Percentiles rank a stretch among this genome's conserved stretches.
Conservation (phyloP, 2,113 vertebrate species). For the Loxodonta africana region DNA sequence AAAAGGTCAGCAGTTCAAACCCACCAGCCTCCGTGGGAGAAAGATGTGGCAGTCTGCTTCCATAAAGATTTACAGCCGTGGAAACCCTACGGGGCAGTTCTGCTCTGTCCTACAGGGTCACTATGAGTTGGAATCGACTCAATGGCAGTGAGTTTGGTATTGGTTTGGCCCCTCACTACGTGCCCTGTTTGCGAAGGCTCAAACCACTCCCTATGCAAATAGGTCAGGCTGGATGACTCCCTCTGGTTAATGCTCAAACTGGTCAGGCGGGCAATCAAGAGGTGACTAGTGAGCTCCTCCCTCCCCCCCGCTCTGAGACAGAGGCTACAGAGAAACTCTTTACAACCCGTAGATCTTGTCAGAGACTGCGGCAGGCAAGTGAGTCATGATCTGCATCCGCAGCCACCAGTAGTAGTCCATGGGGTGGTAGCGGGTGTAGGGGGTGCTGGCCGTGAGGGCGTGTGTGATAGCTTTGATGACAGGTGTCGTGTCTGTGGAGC, state of each 20-base stretch:
- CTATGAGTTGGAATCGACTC: no score
- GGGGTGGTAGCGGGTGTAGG: slow-evolving; percentile 91
- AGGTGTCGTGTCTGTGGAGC: slow-evolving; percentile 85
- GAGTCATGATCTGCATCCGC: slow-evolving; percentile 92
- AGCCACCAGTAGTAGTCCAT: slow-evolving; percentile 94
- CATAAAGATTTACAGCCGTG: no score
- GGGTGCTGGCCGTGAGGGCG: slow-evolving; percentile 85
- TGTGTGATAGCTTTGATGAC: slow-evolving; percentile 88
- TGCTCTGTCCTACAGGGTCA: no score
- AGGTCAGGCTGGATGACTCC: not conserved
- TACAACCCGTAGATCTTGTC: slow-evolving; percentile 90
- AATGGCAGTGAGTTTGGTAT: no score
- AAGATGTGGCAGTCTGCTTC: no score
- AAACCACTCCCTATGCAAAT: not conserved
- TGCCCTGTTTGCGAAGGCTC: not conserved
- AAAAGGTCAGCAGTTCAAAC: no score
- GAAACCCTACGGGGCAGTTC: no score
- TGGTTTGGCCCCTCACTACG: not conserved
- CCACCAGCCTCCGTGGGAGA: no score
- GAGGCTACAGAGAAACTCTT: not conserved
- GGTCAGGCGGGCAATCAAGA: not conserved
- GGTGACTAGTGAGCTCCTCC: not conserved
- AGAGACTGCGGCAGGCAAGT: slow-evolving; percentile 88
- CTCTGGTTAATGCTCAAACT: not conserved
- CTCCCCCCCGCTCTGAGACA: fast-evolving